Evolutionary conservation across 2,888 invertebrate genomes (phyloP).

Genomic region (Dendrolimus houi): DNA sequence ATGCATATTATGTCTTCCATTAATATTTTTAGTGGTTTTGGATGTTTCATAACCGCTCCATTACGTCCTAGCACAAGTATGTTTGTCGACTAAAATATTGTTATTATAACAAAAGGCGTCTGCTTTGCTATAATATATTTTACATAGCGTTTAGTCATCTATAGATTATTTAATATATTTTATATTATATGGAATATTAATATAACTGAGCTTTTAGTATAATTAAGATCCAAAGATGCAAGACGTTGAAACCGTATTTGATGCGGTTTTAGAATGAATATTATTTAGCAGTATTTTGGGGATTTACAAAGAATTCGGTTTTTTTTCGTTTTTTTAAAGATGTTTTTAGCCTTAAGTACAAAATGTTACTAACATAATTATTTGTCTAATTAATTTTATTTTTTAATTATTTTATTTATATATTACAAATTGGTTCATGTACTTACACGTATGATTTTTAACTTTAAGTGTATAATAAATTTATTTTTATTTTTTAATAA

Average conservation of each 20-base stretch:
- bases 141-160: too few relatives aligned
- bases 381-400: constrained; percentile 43
- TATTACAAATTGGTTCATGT: constrained; percentile 61
- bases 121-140: constrained; percentile 40
- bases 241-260: constrained; percentile 40
- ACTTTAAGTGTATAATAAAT: constrained; percentile 30
- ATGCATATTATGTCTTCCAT: constrained; percentile 59
- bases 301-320: constrained; percentile 30
- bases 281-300: constrained; percentile 57
- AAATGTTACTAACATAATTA: constrained; percentile 56
- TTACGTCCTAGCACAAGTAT: constrained; percentile 44
- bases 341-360: constrained; percentile 56
- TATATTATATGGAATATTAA: constrained; percentile 14
- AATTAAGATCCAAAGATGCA: constrained; percentile 68
- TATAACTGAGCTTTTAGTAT: constrained; percentile 54
- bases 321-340: constrained; percentile 38
- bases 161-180: constrained; percentile 41
- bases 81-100: constrained; percentile 37
- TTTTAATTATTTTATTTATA: constrained; percentile 36
- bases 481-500: constrained; percentile 39
- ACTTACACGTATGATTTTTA: constrained; percentile 50
- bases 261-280: constrained; percentile 39
- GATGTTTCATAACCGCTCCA: constrained; percentile 26
- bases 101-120: constrained; percentile 27
- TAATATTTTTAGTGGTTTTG: constrained; percentile 35